Percentiles rank a stretch among this genome's conserved stretches.
phyloP scores from a whole-genome alignment of 1,140 invertebrate species.

The Battus philenor region DNA sequence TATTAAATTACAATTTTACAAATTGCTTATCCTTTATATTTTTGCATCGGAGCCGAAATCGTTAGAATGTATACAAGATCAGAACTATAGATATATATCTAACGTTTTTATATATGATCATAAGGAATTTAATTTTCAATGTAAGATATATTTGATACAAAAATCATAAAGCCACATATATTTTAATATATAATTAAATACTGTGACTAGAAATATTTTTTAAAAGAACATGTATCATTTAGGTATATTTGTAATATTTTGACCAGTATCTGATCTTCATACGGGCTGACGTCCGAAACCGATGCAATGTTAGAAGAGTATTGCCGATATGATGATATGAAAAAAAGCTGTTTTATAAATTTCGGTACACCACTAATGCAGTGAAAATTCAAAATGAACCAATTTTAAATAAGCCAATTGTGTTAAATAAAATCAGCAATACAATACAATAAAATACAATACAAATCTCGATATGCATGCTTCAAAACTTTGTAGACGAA shows the following conservation, averaged over 20 bases:
- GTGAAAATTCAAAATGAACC: constrained; percentile 25
- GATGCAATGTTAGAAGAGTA: constrained; percentile 27
- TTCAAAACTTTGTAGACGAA: constrained; percentile 12
- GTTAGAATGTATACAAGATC: neutral
- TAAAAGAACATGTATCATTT: too few species aligned
- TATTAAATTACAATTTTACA: neutral
- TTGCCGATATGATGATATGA: constrained; percentile 38
- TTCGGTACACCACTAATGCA: constrained; percentile 28
- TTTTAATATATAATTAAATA: too few species aligned
- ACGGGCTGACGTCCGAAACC: too few species aligned
- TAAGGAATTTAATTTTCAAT: too few species aligned
- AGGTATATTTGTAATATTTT: too few species aligned
- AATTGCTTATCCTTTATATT: constrained; percentile 6
- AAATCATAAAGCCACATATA: too few species aligned
- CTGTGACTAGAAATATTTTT: too few species aligned
- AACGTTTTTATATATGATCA: neutral
- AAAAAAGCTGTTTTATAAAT: constrained; percentile 44
- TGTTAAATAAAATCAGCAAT: constrained; percentile 52
- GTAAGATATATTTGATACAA: too few species aligned
- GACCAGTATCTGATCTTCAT: too few species aligned
- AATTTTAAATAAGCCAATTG: constrained; percentile 43
- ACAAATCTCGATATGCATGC: too few species aligned
- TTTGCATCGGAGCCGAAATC: neutral
- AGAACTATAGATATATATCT: neutral
- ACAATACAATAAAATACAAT: constrained; percentile 30